These are phyloP conservation scores for Fukomys damarensis DNA, from an alignment of 2,113 vertebrate species.

Conservation along the genomic window DNA sequence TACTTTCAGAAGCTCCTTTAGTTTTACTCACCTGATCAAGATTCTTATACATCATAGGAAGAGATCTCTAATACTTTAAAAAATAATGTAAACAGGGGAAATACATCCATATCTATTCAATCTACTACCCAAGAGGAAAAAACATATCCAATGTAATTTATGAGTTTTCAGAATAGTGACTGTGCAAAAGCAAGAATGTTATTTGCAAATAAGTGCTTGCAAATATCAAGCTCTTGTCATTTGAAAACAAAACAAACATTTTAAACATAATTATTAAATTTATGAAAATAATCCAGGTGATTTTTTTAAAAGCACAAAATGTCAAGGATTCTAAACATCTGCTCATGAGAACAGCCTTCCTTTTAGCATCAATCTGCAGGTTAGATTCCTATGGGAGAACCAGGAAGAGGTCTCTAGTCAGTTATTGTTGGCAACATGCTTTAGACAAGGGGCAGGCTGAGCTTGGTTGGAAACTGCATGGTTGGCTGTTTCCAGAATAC, in stretches of 20 bases:
- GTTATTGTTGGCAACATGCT: fast-evolving
- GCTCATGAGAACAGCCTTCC: neutral
- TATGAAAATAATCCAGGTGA: neutral
- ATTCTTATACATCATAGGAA: neutral
- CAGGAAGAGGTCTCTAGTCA: neutral
- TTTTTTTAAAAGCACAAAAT: neutral
- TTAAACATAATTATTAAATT: constrained; percentile 28
- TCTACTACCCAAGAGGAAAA: neutral
- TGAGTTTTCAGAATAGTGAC: neutral
- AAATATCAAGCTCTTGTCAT: constrained; percentile 11
- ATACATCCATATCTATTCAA: neutral
- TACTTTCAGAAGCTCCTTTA: neutral
- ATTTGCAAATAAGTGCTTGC: constrained; percentile 27
- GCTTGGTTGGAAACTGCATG: neutral
- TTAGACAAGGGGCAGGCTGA: neutral
- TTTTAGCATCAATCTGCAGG: neutral
- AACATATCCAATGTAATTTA: neutral
- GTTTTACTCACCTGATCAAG: neutral
- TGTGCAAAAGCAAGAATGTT: neutral
- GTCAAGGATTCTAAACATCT: neutral
- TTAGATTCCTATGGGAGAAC: neutral
- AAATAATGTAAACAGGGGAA: neutral
- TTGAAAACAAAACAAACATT: constrained; percentile 56
- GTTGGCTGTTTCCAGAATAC: no score
- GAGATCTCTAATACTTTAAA: neutral